These are phyloP conservation scores for Aspiorhynchus laticeps DNA, from an alignment of 2,113 vertebrate species.

Conservation along the genomic window DNA sequence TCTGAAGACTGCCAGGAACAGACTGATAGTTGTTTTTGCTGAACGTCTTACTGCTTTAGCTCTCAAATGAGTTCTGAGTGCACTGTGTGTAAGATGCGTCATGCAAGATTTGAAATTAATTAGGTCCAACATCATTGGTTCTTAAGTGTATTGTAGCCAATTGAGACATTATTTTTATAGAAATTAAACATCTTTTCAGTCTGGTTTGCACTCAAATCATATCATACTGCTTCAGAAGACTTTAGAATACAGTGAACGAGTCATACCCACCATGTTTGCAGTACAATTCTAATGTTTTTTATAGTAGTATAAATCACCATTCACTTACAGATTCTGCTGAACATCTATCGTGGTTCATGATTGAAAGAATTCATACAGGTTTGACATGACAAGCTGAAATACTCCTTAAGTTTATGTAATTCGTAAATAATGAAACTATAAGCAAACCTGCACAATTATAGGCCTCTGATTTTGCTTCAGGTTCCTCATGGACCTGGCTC, in stretches of 20 bases:
- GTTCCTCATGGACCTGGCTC: slow-evolving; percentile 69
- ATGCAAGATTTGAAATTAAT: not conserved
- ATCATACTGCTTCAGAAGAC: not conserved
- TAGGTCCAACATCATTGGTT: not conserved
- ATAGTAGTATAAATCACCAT: not conserved
- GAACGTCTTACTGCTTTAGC: not conserved
- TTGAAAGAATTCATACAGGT: not conserved
- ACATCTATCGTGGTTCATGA: not conserved
- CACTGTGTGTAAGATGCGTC: not conserved
- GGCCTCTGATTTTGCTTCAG: not conserved
- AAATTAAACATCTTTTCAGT: not conserved
- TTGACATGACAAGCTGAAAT: not conserved
- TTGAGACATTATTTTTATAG: too few relatives aligned
- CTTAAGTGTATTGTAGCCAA: not conserved
- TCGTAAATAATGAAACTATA: not conserved
- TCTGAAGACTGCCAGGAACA: not conserved
- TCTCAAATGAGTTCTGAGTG: not conserved
- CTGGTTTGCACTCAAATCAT: not conserved
- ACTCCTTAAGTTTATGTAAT: not conserved
- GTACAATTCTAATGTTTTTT: not conserved
- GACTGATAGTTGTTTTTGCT: not conserved
- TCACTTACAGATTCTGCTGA: not conserved
- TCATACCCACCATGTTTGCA: not conserved
- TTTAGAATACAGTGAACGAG: not conserved
- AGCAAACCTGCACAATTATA: slow-evolving; percentile 24